These are phyloP conservation scores for Timandra comae DNA, from an alignment of 2,888 invertebrate species.

Conservation along the genomic window DNA sequence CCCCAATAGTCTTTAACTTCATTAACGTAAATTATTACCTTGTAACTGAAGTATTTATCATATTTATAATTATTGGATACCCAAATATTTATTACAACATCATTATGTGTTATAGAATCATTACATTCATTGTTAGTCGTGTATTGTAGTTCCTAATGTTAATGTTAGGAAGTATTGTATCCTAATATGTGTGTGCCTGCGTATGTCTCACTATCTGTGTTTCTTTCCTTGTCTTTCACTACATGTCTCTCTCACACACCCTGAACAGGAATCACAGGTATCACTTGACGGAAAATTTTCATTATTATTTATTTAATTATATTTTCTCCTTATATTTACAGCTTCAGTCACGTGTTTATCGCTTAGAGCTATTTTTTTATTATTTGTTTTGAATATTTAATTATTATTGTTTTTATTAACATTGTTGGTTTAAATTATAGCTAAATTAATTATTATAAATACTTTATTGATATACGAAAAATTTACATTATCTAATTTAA, in stretches of 20 bases:
- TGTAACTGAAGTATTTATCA: too few relatives aligned
- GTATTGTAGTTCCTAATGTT: slow-evolving; percentile 14
- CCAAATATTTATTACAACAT: too few relatives aligned
- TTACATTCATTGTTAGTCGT: slow-evolving; percentile 11
- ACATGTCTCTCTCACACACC: slow-evolving; percentile 73
- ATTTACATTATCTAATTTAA: too few relatives aligned
- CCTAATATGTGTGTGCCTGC: slow-evolving; percentile 61
- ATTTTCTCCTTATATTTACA: slow-evolving; percentile 38
- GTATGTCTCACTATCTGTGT: slow-evolving; percentile 74
- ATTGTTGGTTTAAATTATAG: not conserved
- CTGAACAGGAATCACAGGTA: slow-evolving; percentile 75
- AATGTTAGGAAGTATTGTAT: slow-evolving; percentile 22
- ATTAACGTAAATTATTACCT: too few relatives aligned
- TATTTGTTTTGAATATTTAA: slow-evolving; percentile 1
- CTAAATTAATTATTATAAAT: slow-evolving; percentile 10
- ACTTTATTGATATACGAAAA: slow-evolving; percentile 1
- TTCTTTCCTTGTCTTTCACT: slow-evolving; percentile 72
- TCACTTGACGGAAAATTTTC: slow-evolving; percentile 43
- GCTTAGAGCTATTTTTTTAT: slow-evolving; percentile 34
- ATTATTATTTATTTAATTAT: slow-evolving; percentile 30
- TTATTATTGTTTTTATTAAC: not conserved
- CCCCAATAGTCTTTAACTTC: too few relatives aligned
- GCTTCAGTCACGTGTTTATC: slow-evolving; percentile 65
- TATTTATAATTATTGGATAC: too few relatives aligned
- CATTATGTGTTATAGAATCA: not conserved